Evolutionary conservation across 37 sponge, comb jelly and placozoan genomes (phyloP).

Genomic region (Axinella damicornis): DNA sequence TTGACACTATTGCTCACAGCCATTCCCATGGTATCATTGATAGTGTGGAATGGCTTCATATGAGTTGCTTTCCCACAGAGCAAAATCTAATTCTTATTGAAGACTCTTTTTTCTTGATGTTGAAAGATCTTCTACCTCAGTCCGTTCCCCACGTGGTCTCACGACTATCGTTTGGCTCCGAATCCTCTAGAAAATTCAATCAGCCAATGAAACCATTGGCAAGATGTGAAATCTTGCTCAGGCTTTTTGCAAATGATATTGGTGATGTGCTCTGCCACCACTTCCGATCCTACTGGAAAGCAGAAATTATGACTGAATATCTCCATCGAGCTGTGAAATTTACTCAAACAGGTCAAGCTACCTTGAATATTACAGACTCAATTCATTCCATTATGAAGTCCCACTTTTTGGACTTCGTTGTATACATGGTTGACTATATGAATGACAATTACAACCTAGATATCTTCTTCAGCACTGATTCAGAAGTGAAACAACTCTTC

Average conservation of each 20-base stretch:
- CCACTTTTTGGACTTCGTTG: constrained; percentile 49
- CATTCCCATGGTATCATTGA: background rate
- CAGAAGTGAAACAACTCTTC: no score
- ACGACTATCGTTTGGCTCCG: background rate
- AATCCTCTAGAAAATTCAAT: background rate
- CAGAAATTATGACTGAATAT: constrained; percentile 42
- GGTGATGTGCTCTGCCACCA: constrained; percentile 17
- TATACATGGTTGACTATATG: constrained; percentile 52
- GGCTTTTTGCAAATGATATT: constrained; percentile 29
- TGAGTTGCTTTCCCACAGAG: constrained; percentile 3
- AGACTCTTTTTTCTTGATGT: background rate
- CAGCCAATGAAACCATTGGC: background rate
- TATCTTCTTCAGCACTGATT: background rate
- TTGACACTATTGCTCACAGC: background rate
- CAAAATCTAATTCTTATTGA: background rate
- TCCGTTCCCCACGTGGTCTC: constrained; percentile 10
- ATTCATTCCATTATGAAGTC: constrained; percentile 41
- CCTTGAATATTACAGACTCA: constrained; percentile 49
- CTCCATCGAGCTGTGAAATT: constrained; percentile 42
- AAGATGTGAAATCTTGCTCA: background rate
- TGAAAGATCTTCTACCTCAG: background rate
- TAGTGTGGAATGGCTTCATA: constrained; percentile 18
- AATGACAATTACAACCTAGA: constrained; percentile 51
- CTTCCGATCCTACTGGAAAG: constrained; percentile 50
- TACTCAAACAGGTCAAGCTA: constrained; percentile 23